phyloP scores from a whole-genome alignment of 2,797 vertebrate genomes.

The Macroramphosus scolopax region DNA sequence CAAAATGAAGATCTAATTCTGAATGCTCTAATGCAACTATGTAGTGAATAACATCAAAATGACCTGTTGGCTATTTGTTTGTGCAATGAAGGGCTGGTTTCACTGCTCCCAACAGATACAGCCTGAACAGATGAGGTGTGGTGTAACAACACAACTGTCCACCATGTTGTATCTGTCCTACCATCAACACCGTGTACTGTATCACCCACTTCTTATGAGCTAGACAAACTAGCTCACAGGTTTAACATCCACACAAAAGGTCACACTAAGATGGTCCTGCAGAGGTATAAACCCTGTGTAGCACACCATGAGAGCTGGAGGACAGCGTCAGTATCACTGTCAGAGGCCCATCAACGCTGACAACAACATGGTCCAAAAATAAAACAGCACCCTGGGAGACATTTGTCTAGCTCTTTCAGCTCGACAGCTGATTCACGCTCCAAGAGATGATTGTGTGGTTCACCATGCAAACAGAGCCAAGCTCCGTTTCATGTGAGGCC shows the following conservation, averaged over 20 bases:
- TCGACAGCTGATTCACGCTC: constrained; percentile 62
- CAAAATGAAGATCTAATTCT: no score
- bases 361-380: constrained; percentile 68
- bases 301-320: constrained; percentile 38
- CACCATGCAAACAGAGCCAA: constrained; percentile 32
- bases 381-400: constrained; percentile 67
- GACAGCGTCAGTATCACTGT: constrained; percentile 66
- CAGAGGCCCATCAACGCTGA: constrained; percentile 60
- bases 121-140: constrained; percentile 11
- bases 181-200: constrained; percentile 1
- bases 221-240: no score
- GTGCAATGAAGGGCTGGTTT: no score
- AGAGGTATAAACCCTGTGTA: constrained; percentile 21
- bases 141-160: constrained; percentile 11
- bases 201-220: constrained; percentile 5
- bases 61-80: no score
- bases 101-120: constrained; percentile 11
- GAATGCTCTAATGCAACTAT: no score
- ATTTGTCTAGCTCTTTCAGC: constrained; percentile 53
- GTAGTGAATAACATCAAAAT: no score
- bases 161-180: constrained; percentile 7
- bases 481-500: constrained; percentile 23
- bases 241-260: constrained; percentile 16
- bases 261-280: constrained; percentile 19
- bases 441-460: constrained; percentile 17